Evolutionary conservation across 2,113 vertebrate species (phyloP).

Genomic region (Tachysurus fulvidraco): DNA sequence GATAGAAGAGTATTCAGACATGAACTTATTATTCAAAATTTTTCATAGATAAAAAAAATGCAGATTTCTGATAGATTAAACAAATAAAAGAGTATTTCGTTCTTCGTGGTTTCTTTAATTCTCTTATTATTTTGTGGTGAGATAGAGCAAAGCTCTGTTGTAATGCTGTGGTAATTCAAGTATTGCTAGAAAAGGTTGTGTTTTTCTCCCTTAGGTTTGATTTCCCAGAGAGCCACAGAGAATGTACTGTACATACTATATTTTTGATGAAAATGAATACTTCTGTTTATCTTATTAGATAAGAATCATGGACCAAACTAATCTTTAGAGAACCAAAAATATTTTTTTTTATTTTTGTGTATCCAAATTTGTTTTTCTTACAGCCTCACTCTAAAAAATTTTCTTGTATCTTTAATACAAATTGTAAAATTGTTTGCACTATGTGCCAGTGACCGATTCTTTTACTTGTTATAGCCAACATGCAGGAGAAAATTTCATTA

Average conservation of each 20-base stretch:
- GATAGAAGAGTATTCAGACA: background rate
- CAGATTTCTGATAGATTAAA: background rate
- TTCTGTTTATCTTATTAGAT: background rate
- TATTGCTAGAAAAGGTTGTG: background rate
- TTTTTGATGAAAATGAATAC: background rate
- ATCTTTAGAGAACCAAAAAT: background rate
- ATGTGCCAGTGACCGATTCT: background rate
- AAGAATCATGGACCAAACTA: background rate
- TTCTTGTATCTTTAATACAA: background rate
- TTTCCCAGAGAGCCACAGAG: background rate
- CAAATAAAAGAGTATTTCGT: background rate
- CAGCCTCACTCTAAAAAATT: background rate
- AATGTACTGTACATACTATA: background rate
- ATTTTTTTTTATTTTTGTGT: background rate
- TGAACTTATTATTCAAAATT: no score
- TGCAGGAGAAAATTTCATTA: background rate
- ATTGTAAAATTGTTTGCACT: background rate
- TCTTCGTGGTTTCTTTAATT: background rate
- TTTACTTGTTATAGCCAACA: background rate
- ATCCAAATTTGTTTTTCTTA: background rate
- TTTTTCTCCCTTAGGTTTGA: background rate
- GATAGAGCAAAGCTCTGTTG: background rate
- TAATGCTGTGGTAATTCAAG: background rate
- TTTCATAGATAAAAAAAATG: background rate
- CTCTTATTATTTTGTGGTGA: background rate